Evolutionary conservation across 2,888 invertebrate genomes (phyloP).

Genomic region (Eutolmus rufibarbis): DNA sequence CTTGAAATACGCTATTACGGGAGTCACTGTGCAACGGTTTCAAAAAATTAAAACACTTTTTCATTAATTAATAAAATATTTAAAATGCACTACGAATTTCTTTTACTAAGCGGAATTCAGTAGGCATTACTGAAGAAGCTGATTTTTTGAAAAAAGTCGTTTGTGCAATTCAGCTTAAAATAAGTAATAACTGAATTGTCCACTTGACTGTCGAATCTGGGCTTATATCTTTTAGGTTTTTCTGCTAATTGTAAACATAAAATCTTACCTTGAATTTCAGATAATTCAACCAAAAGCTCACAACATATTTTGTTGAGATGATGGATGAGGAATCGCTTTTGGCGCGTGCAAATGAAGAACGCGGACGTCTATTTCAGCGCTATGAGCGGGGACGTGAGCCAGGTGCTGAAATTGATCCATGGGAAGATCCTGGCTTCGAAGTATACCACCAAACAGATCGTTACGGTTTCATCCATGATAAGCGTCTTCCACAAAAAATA

Average conservation of each 20-base stretch:
- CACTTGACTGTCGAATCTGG: too few relatives aligned
- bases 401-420: constrained; percentile 88
- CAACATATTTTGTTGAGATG: background rate
- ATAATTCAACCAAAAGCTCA: background rate
- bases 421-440: constrained; percentile 93
- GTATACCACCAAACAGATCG: constrained; percentile 88
- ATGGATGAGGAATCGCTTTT: constrained; percentile 75
- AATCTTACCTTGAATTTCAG: background rate
- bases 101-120: too few relatives aligned
- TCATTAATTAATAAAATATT: too few relatives aligned
- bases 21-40: too few relatives aligned
- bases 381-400: constrained; percentile 87
- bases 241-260: background rate
- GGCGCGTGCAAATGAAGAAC: constrained; percentile 85
- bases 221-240: too few relatives aligned
- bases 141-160: background rate
- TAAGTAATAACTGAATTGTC: background rate
- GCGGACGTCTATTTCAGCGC: constrained; percentile 85
- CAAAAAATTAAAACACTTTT: too few relatives aligned
- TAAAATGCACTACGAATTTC: too few relatives aligned
- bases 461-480: constrained; percentile 94
- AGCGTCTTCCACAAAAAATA: constrained; percentile 76
- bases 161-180: too few relatives aligned
- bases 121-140: background rate
- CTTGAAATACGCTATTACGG: too few relatives aligned